Base-by-base conservation (phyloP, 30 jellyfish, hydroid and myxozoan species). In the Mastigias papua region DNA sequence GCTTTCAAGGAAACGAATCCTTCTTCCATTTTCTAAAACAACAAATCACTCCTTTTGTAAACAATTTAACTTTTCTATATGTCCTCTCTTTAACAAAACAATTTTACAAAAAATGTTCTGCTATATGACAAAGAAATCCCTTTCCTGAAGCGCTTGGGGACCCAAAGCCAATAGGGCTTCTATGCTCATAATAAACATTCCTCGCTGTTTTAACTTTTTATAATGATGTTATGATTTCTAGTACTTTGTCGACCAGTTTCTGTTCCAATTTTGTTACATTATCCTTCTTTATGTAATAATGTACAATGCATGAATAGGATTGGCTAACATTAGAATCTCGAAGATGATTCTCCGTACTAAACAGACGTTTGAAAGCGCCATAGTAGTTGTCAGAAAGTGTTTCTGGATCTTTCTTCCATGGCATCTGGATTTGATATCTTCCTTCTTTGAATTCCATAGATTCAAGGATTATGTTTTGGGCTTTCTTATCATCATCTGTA, bases 401-500 rank as follows among this genome's bases (percentile, higher is more conserved):
- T 8, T 31, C 54, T 2, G 11, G 37, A 4, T 68, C 78, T 21
- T 68, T 64, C 34, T 60, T 69, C 86, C 86, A 83, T 17, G 86
- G 88, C 19, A 83, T 46, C 37, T 67, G 78, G 22, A 83, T 42
- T 42, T 83, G 80, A 58, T 83, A 83, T 22, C 93, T 48, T 0
- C 78, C 93, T 42, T 71, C 73, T 19, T 6, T 69, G 7, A 83
- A 71, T 48, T 23, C 31, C 26, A 83, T 27, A 23, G 93, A 68
- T 4, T 46, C 27, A 68, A 68, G 79, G 20, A 48, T 75, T 69
- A 22, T 83, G 50, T 64, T 31, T 19, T 31, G 13, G 20, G 91
- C 91, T 9, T 0, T 51, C 34, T 32, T 23, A 10, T 63, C 84
- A 21, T 81, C 63, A 65, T 73, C 82, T 2, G 51, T 48, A 19